Evolutionary conservation across 2,797 vertebrate genomes (phyloP).

Genomic region (Hafferia zeledoni): DNA sequence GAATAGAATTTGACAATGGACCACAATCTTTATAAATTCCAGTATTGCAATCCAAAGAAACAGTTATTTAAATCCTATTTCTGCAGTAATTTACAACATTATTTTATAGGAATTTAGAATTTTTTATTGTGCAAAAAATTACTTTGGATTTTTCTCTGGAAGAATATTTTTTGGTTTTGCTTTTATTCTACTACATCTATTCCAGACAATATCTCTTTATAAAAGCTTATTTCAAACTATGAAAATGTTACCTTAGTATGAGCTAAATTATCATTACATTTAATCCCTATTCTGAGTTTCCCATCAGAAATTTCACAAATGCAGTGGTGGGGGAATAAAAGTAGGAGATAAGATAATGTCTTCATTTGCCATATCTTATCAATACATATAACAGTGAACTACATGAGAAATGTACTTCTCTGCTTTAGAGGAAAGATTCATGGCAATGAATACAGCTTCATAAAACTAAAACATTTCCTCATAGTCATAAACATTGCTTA

Average conservation of each 20-base stretch:
- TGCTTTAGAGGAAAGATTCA: neutral
- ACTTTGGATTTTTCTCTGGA: neutral
- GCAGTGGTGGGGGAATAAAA: neutral
- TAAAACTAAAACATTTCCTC: neutral
- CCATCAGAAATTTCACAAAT: neutral
- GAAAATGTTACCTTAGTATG: neutral
- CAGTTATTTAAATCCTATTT: neutral
- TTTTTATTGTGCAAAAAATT: neutral
- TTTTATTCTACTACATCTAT: neutral
- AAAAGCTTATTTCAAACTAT: neutral
- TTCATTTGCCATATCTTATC: neutral
- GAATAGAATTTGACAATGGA: neutral
- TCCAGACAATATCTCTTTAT: neutral
- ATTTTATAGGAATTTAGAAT: neutral
- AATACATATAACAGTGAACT: neutral
- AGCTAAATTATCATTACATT: neutral
- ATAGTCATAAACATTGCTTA: neutral
- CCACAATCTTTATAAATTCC: neutral
- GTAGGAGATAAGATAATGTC: neutral
- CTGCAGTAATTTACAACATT: neutral
- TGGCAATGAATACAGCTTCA: neutral
- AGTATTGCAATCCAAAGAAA: neutral
- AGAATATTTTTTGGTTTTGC: fast-evolving
- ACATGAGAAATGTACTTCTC: neutral
- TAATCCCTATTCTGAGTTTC: neutral